Evolutionary conservation across 1,140 invertebrate genomes (phyloP), one percentile per base, ranked within the genome.

Genomic region (Hormaphis cornu): DNA sequence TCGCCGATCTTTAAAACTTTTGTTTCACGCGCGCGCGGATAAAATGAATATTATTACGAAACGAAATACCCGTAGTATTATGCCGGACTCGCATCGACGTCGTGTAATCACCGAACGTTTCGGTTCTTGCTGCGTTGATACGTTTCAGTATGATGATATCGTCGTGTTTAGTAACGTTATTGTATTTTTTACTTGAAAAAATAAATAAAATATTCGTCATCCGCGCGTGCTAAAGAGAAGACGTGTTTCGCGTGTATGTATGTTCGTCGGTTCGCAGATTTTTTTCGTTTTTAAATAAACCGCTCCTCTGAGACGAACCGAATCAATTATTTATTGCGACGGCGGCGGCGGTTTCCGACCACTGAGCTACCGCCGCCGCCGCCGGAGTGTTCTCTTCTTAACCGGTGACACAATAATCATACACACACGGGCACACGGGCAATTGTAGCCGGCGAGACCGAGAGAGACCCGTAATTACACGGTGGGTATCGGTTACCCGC

Each of bases 371-470:
- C 37, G 37, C 26, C n/a, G 18, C 37, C 20, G 35, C 28, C 24
- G 42, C 44, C 33, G 44, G 50, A 42, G 61, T 50, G 61, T 48
- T 46, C 42, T 10, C 12, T n/a, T 10, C 28, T 50, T 30, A 66
- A 66, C 61, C 61, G 61, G 61, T 66, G 61, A 66, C 61, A 66
- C 61, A 66, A 66, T 66, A 66, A 66, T 66, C 61, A 66, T 66
- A 66, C 20, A 66, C 26, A 48, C 53, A 35, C n/a, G 30, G 16
- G 30, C 22, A 30, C 26, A 50, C 0, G 26, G 0, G 46, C 14
- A 22, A 28, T 5, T 28, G 24, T 5, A 9, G 28, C 2, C 7
- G 48, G 26, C 48, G 48, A 50, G 22, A 6, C 20, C 18, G 2
- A 12, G 26, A 50, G n/a, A 66, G 33, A 50, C 61, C 42, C 50